Evolutionary conservation across 2,888 invertebrate genomes (phyloP), one percentile per base, ranked within the genome.

Genomic region (Neelides folsomi): DNA sequence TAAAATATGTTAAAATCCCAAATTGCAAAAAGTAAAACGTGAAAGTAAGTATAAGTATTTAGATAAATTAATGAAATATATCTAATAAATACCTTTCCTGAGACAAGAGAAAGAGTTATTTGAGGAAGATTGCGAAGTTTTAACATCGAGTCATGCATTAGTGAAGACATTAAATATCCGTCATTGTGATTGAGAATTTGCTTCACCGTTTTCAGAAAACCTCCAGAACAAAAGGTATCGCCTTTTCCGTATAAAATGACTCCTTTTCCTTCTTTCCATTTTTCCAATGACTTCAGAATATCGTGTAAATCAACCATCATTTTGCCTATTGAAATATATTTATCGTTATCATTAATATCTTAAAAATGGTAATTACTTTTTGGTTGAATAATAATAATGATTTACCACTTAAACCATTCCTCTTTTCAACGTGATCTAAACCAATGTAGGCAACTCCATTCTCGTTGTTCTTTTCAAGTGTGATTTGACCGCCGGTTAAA

Each of bases 281-380:
- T 54, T 60, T 74, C 72, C 27, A 77, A 63, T n/a, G 68, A 66
- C 5, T 57, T 53, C 0, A 75, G 67, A 20, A 68, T 66, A 37
- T 72, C 68, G 34, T 66, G 65, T n/a, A 77, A 64, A 38, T 76
- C 71, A 8, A 70, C 68, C 73, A 77, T 75, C 76, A 77, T 77
- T 43, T 66, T 68, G 6, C 75, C 76, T 76, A n/a, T 34, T 5
- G 12, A 40, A 15, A 51, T 34, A 18, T 3, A 12, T 35, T 35
- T 10, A 38, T 43, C 39, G 12, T 1, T 47, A 19, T 41, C 37
- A 16, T 16, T 13, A 16, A 37, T 8, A 13, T 20, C 12, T 36
- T 35, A 15, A 19, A 47, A 9, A 38, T 16, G 20, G 18, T n/a
- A 10, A 19, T 15, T 20, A 35, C n/a, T 41, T 43, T 41, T 19